A percentile compares a stretch with the other conserved stretches of the same genome.
Evolutionary conservation across 2,888 invertebrate species (phyloP).

Genomic region (Limnephilus marmoratus): DNA sequence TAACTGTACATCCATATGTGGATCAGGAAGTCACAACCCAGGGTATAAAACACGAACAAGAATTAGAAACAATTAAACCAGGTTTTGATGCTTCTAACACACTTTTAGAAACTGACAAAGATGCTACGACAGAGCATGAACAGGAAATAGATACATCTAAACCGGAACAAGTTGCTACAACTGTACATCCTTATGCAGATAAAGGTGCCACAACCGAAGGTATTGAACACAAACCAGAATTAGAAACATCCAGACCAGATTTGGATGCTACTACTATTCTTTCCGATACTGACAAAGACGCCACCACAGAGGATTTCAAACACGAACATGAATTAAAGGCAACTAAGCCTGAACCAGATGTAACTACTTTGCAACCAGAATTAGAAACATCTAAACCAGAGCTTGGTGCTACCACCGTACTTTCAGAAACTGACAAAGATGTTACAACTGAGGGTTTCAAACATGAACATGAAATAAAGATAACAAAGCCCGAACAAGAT

Average conservation of each 20-base stretch:
- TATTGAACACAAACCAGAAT: not conserved
- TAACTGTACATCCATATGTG: not conserved
- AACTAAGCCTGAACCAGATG: conserved; percentile 27
- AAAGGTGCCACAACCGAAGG: not conserved
- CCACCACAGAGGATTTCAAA: not conserved
- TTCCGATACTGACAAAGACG: not conserved
- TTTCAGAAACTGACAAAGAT: not conserved
- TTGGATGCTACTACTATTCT: not conserved
- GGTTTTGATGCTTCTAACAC: not conserved
- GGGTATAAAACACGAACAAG: not conserved
- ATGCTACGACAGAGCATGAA: not conserved
- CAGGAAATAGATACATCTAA: not conserved
- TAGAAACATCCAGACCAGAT: not conserved
- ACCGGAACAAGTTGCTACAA: not conserved
- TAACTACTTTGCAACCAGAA: not conserved
- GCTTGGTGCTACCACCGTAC: not conserved
- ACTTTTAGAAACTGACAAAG: conserved; percentile 23
- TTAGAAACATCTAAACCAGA: not conserved
- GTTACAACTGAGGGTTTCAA: conserved; percentile 14
- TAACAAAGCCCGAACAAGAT: not conserved
- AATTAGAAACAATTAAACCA: not conserved
- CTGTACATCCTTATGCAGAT: not conserved
- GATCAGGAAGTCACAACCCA: not conserved
- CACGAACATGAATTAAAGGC: not conserved
- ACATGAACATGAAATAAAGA: conserved; percentile 47